These are phyloP conservation scores for Drosophila melanogaster DNA, from an alignment of 1,140 invertebrate species.

Conservation along the genomic window Release_6_plus_ISO1_MT NC_004354.4:1563001-1563500, in stretches of 20 bases:
- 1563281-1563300: background rate
- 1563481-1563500: constrained; percentile 4
- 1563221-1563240: constrained; percentile 4
- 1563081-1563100: background rate
- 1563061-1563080: constrained; percentile 12
- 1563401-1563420: constrained; percentile 7
- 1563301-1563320: constrained; percentile 42
- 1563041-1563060: constrained; percentile 31
- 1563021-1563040: constrained; percentile 32
- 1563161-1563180: constrained; percentile 12
- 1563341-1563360: constrained; percentile 14
- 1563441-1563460: constrained; percentile 22
- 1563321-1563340: constrained; percentile 61
- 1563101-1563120: too few species aligned
- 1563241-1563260: background rate
- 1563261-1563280: background rate
- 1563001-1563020: constrained; percentile 16
- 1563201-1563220: background rate
- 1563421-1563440: constrained; percentile 60
- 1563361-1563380: constrained; percentile 10
- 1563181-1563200: background rate
- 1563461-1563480: constrained; percentile 49
- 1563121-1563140: constrained; percentile 4
- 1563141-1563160: constrained; percentile 3
- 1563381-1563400: constrained; percentile 2